phyloP scores from a whole-genome alignment of 2,888 invertebrate species.

The Coelogynopora nodosa region DNA sequence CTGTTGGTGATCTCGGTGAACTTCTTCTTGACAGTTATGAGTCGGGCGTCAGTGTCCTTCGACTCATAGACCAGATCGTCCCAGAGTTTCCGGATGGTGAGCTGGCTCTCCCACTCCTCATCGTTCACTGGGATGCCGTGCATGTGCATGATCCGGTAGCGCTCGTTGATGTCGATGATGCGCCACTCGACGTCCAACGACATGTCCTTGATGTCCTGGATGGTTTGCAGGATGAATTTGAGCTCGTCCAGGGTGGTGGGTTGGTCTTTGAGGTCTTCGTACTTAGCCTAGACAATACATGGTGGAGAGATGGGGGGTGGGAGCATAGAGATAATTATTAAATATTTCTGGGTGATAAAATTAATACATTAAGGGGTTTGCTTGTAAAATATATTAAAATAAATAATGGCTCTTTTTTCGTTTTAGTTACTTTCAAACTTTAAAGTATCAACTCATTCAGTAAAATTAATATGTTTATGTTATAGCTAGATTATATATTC shows the following conservation, averaged over 20 bases:
- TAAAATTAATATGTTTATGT: too few species aligned
- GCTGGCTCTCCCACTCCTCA: constrained; percentile 55
- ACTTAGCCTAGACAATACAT: too few species aligned
- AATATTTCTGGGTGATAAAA: too few species aligned
- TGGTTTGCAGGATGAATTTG: constrained; percentile 78
- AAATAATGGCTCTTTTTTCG: too few species aligned
- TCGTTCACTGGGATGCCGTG: constrained; percentile 50
- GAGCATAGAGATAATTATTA: too few species aligned
- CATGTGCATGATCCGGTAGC: constrained; percentile 65
- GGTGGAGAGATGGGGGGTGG: too few species aligned
- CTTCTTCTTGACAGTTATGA: constrained; percentile 73
- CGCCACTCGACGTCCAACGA: constrained; percentile 75
- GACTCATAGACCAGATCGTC: constrained; percentile 60
- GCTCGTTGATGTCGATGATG: constrained; percentile 72
- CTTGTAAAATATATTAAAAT: too few species aligned
- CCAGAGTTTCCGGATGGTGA: constrained; percentile 57
- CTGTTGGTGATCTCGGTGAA: constrained; percentile 76
- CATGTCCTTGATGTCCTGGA: constrained; percentile 71
- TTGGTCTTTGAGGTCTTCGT: constrained; percentile 70
- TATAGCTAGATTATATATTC: too few species aligned
- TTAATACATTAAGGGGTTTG: too few species aligned
- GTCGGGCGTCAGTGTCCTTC: constrained; percentile 61
- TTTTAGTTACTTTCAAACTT: too few species aligned
- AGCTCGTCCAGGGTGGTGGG: constrained; percentile 77
- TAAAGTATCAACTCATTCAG: too few species aligned